phyloP scores from a whole-genome alignment of 2,888 invertebrate species.

The Camponotus fellah region DNA sequence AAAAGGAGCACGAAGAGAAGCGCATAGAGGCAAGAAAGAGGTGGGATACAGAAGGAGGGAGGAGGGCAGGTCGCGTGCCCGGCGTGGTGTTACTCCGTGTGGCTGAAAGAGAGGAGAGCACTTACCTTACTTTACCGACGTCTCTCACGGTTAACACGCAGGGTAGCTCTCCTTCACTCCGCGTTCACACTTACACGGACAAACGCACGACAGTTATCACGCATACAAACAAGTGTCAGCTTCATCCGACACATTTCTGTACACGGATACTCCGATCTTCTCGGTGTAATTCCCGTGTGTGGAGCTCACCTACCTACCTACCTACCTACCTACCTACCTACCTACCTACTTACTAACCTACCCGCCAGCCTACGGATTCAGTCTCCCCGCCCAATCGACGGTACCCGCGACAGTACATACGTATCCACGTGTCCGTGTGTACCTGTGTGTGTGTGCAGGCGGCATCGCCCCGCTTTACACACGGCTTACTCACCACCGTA shows the following conservation, averaged over 20 bases:
- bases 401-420: constrained; percentile 52
- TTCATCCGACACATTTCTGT: constrained; percentile 14
- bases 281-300: constrained; percentile 55
- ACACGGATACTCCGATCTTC: not conserved
- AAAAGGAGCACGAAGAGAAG: constrained; percentile 58
- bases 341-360: constrained; percentile 82
- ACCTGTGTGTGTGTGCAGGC: constrained; percentile 40
- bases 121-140: constrained; percentile 82
- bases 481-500: constrained; percentile 70
- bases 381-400: constrained; percentile 81
- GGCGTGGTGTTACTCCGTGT: constrained; percentile 82
- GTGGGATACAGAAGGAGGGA: constrained; percentile 62
- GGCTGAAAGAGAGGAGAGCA: constrained; percentile 78
- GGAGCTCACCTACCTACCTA: constrained; percentile 76
- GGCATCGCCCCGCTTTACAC: constrained; percentile 58
- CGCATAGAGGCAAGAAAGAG: constrained; percentile 54
- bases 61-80: constrained; percentile 85
- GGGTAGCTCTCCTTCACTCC: constrained; percentile 71
- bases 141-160: constrained; percentile 81
- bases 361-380: constrained; percentile 80
- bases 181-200: not conserved
- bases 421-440: constrained; percentile 21
- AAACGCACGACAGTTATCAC: not conserved
- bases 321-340: constrained; percentile 80
- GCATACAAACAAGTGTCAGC: not conserved